Evolutionary conservation across 1,140 invertebrate genomes (phyloP).

Genomic region (Halictus rubicundus): DNA sequence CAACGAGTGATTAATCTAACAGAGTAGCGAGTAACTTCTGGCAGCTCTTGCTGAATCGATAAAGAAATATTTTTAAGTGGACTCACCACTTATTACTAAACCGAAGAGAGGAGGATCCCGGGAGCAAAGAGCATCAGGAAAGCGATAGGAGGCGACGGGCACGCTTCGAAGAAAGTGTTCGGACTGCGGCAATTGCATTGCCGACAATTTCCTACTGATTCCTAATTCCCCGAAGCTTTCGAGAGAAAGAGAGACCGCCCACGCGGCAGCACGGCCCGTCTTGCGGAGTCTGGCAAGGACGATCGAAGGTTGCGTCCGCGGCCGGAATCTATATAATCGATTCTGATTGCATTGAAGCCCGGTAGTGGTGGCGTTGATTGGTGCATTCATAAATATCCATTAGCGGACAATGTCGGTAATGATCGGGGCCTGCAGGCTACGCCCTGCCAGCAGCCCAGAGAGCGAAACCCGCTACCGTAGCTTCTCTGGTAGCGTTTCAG

Average conservation of each 20-base stretch:
- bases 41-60: too few relatives aligned
- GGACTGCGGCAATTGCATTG: not conserved
- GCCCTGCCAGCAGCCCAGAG: conserved; percentile 65
- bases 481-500: conserved; percentile 60
- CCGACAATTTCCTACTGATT: conserved; percentile 38
- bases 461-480: conserved; percentile 64
- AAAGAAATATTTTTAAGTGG: too few relatives aligned
- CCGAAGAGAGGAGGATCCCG: too few relatives aligned
- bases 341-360: conserved; percentile 81
- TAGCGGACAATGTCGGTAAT: conserved; percentile 80
- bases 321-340: conserved; percentile 77
- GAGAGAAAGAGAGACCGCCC: conserved; percentile 11
- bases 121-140: too few relatives aligned
- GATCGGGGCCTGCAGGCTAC: conserved; percentile 76
- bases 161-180: not conserved
- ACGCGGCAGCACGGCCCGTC: not conserved
- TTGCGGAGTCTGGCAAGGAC: conserved; percentile 50
- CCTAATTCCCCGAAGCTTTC: conserved; percentile 17
- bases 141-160: not conserved
- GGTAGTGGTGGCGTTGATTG: conserved; percentile 79
- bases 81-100: too few relatives aligned
- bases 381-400: conserved; percentile 81
- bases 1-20: too few relatives aligned
- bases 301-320: conserved; percentile 53
- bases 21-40: too few relatives aligned